Evolutionary conservation across 1,140 invertebrate species (phyloP).

Genomic region (Lucilia cuprina): DNA sequence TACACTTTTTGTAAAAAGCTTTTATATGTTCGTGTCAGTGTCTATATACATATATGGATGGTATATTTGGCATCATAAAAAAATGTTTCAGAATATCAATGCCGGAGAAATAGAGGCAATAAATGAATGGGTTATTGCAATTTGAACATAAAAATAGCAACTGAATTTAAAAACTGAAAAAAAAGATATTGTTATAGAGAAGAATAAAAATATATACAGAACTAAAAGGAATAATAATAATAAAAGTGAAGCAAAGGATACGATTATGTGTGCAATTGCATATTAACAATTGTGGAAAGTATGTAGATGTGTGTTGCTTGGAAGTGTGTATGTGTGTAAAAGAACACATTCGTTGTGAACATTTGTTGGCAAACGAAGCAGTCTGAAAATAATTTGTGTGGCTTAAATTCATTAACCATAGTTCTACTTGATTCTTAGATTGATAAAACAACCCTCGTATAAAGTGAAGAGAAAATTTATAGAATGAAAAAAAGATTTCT

Average conservation of each 20-base stretch:
- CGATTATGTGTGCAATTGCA: slow-evolving; percentile 20
- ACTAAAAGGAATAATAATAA: neutral
- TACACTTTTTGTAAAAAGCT: slow-evolving; percentile 18
- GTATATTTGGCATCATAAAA: slow-evolving; percentile 7
- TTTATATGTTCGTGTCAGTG: neutral
- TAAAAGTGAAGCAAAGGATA: neutral
- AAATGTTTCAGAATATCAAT: neutral
- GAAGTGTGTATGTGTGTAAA: no score
- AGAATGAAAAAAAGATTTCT: neutral
- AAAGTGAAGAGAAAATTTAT: neutral
- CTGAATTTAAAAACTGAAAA: neutral
- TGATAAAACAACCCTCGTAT: neutral
- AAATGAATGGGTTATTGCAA: slow-evolving; percentile 27
- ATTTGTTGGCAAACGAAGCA: no score
- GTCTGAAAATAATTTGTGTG: no score
- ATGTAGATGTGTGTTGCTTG: no score
- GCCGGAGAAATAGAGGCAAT: slow-evolving; percentile 2
- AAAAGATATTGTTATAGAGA: neutral
- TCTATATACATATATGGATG: no score
- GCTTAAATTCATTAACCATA: no score
- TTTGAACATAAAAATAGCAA: slow-evolving; percentile 23
- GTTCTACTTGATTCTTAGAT: no score
- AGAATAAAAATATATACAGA: neutral
- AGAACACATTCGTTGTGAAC: no score
- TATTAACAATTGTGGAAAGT: slow-evolving; percentile 4